phyloP scores from a whole-genome alignment of 2,113 vertebrate genomes.

The Barnardius zonarius region DNA sequence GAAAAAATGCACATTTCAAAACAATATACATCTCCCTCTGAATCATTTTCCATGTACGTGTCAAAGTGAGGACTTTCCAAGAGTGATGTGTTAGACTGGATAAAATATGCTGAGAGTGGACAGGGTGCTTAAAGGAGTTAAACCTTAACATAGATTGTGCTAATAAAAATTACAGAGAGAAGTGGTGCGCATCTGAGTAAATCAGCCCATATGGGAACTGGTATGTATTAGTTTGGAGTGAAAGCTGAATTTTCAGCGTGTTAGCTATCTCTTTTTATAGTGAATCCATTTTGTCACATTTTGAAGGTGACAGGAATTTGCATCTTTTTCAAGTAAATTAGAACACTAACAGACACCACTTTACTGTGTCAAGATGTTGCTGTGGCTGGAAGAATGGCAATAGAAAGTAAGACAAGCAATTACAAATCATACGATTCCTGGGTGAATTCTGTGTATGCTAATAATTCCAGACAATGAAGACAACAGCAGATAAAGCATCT shows the following conservation, averaged over 20 bases:
- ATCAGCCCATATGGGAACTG: not conserved
- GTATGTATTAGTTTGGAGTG: not conserved
- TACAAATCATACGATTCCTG: not conserved
- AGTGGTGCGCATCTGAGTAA: not conserved
- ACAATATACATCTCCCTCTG: not conserved
- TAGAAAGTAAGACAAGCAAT: not conserved
- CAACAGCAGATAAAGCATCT: not conserved
- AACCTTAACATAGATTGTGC: not conserved
- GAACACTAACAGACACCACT: not conserved
- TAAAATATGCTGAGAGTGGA: not conserved
- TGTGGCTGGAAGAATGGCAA: not conserved
- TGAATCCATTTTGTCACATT: slow-evolving; percentile 23
- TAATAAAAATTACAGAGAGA: not conserved
- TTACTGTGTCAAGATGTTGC: not conserved
- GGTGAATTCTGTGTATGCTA: not conserved
- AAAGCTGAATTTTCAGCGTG: slow-evolving; percentile 17
- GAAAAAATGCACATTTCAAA: not conserved
- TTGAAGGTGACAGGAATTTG: slow-evolving; percentile 38
- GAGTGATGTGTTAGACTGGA: fast-evolving
- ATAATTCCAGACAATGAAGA: not conserved
- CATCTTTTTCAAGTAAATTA: slow-evolving; percentile 14
- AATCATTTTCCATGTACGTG: not conserved
- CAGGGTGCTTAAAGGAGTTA: not conserved
- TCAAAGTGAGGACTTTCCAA: not conserved
- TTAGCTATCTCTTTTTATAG: slow-evolving; percentile 11